Percentiles rank a stretch among this genome's conserved stretches.
These are phyloP conservation scores for Numenius phaeopus DNA, from an alignment of 2,797 vertebrate genomes.

Conservation along the genomic window DNA sequence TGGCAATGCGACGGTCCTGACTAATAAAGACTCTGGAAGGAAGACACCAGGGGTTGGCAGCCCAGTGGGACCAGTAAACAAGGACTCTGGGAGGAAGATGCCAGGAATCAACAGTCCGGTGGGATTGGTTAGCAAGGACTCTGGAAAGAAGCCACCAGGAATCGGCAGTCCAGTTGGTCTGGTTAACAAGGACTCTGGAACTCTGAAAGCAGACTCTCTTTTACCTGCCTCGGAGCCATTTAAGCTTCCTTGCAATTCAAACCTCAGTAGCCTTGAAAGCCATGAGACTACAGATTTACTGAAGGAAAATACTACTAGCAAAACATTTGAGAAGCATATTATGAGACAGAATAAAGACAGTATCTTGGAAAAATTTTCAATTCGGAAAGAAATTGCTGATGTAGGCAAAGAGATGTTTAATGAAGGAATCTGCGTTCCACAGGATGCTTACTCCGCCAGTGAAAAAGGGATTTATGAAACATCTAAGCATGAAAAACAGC, in stretches of 20 bases:
- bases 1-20: slow-evolving; percentile 48
- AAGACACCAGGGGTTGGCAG: slow-evolving; percentile 76
- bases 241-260: slow-evolving; percentile 75
- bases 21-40: slow-evolving; percentile 76
- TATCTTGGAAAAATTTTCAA: slow-evolving; percentile 78
- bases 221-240: slow-evolving; percentile 72
- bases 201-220: slow-evolving; percentile 71
- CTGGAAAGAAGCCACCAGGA: slow-evolving; percentile 76
- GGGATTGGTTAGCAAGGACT: slow-evolving; percentile 78
- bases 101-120: slow-evolving; percentile 68
- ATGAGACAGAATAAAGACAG: slow-evolving; percentile 79
- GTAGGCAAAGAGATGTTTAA: slow-evolving; percentile 78
- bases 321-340: slow-evolving; percentile 77
- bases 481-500: slow-evolving; percentile 80
- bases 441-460: slow-evolving; percentile 65
- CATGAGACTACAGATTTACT: slow-evolving; percentile 67
- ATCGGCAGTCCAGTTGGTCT: slow-evolving; percentile 42
- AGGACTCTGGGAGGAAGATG: slow-evolving; percentile 79
- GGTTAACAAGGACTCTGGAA: slow-evolving; percentile 75
- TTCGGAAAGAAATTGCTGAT: slow-evolving; percentile 76
- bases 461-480: slow-evolving; percentile 78
- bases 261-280: slow-evolving; percentile 67
- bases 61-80: slow-evolving; percentile 68
- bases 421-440: slow-evolving; percentile 69
- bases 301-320: slow-evolving; percentile 75